Conservation (phyloP, 2,888 invertebrate species). For the Anagyrus pseudococci region DNA sequence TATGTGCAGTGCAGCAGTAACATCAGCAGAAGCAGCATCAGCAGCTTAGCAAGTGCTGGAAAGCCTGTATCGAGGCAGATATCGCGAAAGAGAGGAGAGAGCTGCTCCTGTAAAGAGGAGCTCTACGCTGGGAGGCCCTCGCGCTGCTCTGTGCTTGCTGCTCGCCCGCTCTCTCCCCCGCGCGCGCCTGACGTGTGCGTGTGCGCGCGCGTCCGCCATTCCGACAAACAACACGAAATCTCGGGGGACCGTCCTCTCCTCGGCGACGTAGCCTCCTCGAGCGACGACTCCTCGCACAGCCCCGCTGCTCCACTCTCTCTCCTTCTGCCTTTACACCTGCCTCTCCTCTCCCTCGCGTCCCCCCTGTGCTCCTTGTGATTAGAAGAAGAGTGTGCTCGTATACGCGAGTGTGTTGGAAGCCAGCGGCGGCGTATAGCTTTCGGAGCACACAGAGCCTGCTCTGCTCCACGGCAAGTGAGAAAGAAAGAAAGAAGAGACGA, state of each 20-base stretch:
- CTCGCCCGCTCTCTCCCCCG: conserved; percentile 3
- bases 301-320: neutral
- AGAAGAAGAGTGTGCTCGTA: neutral
- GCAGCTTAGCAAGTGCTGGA: too few relatives aligned
- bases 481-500: too few relatives aligned
- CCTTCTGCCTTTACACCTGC: neutral
- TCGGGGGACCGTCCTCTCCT: conserved; percentile 14
- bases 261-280: neutral
- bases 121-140: too few relatives aligned
- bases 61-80: too few relatives aligned
- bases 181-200: conserved; percentile 1
- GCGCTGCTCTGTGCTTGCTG: neutral
- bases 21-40: too few relatives aligned
- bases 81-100: too few relatives aligned
- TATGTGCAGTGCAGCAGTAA: too few relatives aligned
- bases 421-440: too few relatives aligned
- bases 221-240: conserved; percentile 40
- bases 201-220: conserved; percentile 40
- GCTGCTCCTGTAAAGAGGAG: too few relatives aligned
- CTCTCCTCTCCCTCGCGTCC: neutral
- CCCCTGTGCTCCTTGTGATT: neutral
- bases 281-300: neutral
- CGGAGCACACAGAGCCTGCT: too few relatives aligned
- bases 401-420: too few relatives aligned
- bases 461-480: too few relatives aligned